Evolutionary conservation across 2,888 invertebrate species (phyloP).

Genomic region (Caenorhabditis sp.): DNA sequence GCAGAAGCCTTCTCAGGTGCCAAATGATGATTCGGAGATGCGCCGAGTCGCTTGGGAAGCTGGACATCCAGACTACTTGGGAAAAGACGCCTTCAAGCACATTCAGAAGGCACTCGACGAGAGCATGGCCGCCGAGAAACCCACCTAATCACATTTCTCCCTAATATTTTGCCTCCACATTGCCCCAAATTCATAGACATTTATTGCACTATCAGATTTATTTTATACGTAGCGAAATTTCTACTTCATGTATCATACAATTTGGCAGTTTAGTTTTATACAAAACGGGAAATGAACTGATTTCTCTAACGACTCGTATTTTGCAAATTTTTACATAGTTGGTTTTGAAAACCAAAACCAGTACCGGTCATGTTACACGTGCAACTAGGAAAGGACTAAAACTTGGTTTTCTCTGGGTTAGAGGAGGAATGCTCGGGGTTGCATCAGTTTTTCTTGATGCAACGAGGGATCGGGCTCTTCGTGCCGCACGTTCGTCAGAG

Average conservation of each 20-base stretch:
- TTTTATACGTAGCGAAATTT: background rate
- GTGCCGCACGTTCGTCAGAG: slow-evolving; percentile 23
- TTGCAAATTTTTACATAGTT: background rate
- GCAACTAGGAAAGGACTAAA: too few species aligned
- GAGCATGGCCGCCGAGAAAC: slow-evolving; percentile 24
- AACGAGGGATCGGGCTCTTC: slow-evolving; percentile 1
- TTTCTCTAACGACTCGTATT: background rate
- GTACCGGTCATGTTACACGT: slow-evolving; percentile 11
- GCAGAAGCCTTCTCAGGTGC: background rate
- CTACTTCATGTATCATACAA: slow-evolving; percentile 10
- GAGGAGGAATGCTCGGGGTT: slow-evolving; percentile 8
- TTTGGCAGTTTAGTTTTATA: slow-evolving; percentile 9
- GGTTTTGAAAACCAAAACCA: slow-evolving; percentile 1
- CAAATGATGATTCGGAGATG: slow-evolving; percentile 71
- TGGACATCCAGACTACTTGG: slow-evolving; percentile 96
- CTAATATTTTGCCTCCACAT: slow-evolving; percentile 5
- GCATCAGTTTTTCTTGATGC: background rate
- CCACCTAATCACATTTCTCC: background rate
- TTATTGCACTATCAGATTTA: slow-evolving; percentile 19
- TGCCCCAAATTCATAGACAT: slow-evolving; percentile 9
- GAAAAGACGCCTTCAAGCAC: slow-evolving; percentile 95
- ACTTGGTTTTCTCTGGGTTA: background rate
- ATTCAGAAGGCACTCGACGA: slow-evolving; percentile 85
- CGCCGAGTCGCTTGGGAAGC: slow-evolving; percentile 86
- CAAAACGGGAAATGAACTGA: background rate